These are phyloP conservation scores for Thaumetopoea pityocampa DNA, from an alignment of 1,140 invertebrate genomes.

Conservation along the genomic window DNA sequence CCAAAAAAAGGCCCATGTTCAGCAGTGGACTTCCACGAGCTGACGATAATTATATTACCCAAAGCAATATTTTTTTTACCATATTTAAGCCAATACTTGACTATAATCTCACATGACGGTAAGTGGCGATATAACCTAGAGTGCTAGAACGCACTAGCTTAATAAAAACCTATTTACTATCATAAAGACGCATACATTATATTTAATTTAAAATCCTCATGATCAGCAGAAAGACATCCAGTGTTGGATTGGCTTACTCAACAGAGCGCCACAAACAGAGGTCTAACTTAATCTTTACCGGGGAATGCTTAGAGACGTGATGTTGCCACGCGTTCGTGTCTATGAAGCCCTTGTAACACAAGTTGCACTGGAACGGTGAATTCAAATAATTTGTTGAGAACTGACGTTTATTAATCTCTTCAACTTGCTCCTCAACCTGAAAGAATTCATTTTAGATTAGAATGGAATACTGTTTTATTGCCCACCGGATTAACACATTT, in stretches of 20 bases:
- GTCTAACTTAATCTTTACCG: slow-evolving; percentile 36
- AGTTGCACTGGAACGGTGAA: slow-evolving; percentile 47
- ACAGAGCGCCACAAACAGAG: neutral
- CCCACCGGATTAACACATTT: neutral
- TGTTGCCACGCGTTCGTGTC: slow-evolving; percentile 52
- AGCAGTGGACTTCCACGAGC: no score
- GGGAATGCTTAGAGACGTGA: slow-evolving; percentile 54
- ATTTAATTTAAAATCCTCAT: no score
- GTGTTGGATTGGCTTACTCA: no score
- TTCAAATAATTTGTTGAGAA: slow-evolving; percentile 51
- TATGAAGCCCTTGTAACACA: slow-evolving; percentile 63
- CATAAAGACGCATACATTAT: no score
- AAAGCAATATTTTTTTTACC: no score
- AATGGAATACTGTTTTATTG: neutral
- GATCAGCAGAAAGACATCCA: neutral
- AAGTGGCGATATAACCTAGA: no score
- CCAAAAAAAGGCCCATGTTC: no score
- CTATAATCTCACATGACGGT: no score
- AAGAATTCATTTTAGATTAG: neutral
- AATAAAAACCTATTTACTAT: no score
- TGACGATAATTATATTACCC: no score
- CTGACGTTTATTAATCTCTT: slow-evolving; percentile 47
- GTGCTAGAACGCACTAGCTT: no score
- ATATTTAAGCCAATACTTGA: no score
- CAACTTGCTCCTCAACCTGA: slow-evolving; percentile 50